Evolutionary conservation across 2,113 vertebrate genomes (phyloP).

Genomic region (Forbesichthys agassizii): DNA sequence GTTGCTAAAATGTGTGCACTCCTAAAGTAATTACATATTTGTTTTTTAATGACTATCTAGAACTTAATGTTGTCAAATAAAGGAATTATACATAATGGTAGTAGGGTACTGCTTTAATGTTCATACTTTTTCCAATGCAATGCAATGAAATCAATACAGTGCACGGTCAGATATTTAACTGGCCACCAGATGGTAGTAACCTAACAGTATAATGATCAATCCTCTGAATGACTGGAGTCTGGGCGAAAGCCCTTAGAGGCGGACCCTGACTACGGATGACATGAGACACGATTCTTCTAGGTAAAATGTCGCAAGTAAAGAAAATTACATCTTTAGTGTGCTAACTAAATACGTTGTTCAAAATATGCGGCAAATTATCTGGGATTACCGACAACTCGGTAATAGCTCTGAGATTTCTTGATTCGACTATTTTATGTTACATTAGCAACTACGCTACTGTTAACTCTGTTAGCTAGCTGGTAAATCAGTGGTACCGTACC

Average conservation of each 20-base stretch:
- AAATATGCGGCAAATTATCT: background rate
- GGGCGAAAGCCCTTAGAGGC: constrained; percentile 2
- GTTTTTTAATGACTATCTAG: constrained; percentile 7
- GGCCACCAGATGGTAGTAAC: background rate
- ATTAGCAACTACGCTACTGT: constrained; percentile 50
- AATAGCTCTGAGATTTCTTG: constrained; percentile 22
- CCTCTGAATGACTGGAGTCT: constrained; percentile 10
- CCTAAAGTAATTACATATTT: background rate
- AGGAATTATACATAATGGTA: constrained; percentile 13
- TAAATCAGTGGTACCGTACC: background rate
- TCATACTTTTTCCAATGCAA: background rate
- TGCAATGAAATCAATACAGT: no score
- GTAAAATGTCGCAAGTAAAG: background rate
- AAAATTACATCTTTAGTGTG: background rate
- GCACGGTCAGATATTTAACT: no score
- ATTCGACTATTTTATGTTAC: constrained; percentile 16
- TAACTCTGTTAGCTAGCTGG: constrained; percentile 25
- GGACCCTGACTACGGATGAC: constrained; percentile 44
- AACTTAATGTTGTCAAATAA: constrained; percentile 47
- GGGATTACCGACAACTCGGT: background rate
- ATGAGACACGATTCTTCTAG: constrained; percentile 7
- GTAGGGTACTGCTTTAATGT: background rate
- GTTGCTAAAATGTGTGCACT: background rate
- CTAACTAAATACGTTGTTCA: constrained; percentile 1
- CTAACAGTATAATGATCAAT: background rate